Conservation (phyloP, 2,888 invertebrate genomes). For the Hypolimnas misippus region DNA sequence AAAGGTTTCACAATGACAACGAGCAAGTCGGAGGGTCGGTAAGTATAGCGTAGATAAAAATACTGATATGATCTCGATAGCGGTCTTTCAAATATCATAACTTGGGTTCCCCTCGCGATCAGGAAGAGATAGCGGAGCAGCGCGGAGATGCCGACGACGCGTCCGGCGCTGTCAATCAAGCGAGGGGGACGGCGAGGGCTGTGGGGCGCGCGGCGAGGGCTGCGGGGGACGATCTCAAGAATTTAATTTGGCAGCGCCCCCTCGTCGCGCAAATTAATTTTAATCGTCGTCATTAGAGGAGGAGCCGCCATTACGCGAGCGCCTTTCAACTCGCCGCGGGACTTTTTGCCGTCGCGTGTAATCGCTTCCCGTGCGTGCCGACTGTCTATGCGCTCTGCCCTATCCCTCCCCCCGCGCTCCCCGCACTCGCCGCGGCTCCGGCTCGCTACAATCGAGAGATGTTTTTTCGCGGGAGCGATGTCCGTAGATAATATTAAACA, state of each 20-base stretch:
- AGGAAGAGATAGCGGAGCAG: constrained; percentile 8
- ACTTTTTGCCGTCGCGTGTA: constrained; percentile 51
- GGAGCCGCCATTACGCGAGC: constrained; percentile 42
- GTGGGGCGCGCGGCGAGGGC: constrained; percentile 26
- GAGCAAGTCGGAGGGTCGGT: neutral
- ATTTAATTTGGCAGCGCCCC: constrained; percentile 71
- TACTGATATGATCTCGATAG: neutral
- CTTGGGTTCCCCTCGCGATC: constrained; percentile 6
- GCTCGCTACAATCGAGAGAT: constrained; percentile 31
- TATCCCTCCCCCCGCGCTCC: constrained; percentile 36
- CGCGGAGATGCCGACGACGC: constrained; percentile 14
- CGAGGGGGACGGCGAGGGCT: constrained; percentile 16
- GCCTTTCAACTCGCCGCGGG: constrained; percentile 51
- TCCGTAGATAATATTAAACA: constrained; percentile 24
- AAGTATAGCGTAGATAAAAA: neutral
- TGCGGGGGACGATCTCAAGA: constrained; percentile 50
- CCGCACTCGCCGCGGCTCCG: constrained; percentile 11
- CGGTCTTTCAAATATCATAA: constrained; percentile 1
- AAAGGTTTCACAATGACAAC: neutral
- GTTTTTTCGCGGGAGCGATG: constrained; percentile 33
- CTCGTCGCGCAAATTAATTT: constrained; percentile 75
- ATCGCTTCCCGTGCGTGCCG: constrained; percentile 45
- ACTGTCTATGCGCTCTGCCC: constrained; percentile 28
- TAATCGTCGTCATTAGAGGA: constrained; percentile 76
- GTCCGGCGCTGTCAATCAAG: constrained; percentile 36